Evolutionary conservation across 1,140 invertebrate genomes (phyloP), one percentile per base, ranked within the genome.

Genomic region (Caligus rogercresseyi): DNA sequence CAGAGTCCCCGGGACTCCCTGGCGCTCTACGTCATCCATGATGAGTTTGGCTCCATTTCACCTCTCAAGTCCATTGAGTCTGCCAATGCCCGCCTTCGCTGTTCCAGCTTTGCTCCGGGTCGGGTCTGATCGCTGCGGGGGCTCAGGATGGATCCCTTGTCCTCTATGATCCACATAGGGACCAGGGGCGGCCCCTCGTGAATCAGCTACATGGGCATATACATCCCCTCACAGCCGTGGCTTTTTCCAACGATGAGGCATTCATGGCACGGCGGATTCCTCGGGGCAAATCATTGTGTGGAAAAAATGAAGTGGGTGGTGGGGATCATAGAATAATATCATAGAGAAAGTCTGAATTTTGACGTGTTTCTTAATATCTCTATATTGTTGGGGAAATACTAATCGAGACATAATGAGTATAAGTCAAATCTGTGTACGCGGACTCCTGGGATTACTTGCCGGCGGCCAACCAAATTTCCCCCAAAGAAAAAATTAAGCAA

Each of bases 241-340:
- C 81, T 68, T 90, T 92, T 71, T 90, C 89, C 75, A 87, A 86
- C 74, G 86, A 91, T 74, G 88, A 91, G 75, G 86, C 84, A 70
- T 75, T 90, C 65, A 74, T 92, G 25, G 87, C 87, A 87, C 85
- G 24, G 85, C 83, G 71, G 89, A 92, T 76, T 75, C 81, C 60
- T 79, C 85, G 68, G 88, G 87, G 7, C 80, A 87, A 67, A 83
- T 91, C 63, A 90, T 91, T 69, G 79, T 90, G 58, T 90, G 87
- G 87, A 82, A 84, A 66, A 77, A 80, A 61, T 76, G 71, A 52
- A 68, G 15, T 57, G 18, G n/a, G n/a, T n/a, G n/a, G n/a, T n/a
- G n/a, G n/a, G n/a, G n/a, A n/a, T n/a, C n/a, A n/a, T n/a, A n/a
- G n/a, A n/a, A n/a, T n/a, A n/a, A n/a, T n/a, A n/a, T n/a, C n/a